Conservation (phyloP, 30 jellyfish, hydroid and myxozoan species). For the Phacellophora camtschatica region DNA sequence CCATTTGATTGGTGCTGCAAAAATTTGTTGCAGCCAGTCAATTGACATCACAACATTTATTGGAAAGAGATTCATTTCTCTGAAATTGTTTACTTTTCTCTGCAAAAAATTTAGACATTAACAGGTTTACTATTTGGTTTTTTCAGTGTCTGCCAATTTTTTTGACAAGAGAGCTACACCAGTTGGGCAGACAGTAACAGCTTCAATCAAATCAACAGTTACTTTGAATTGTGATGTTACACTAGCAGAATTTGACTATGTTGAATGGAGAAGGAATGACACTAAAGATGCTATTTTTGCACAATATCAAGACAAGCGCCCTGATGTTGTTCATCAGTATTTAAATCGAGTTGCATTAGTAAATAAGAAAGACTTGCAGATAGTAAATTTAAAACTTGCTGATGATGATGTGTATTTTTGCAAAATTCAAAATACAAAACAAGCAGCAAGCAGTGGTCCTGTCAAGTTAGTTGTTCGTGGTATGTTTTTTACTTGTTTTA, state of each 20-base stretch:
- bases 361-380: slow-evolving; percentile 49
- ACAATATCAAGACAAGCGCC: slow-evolving; percentile 7
- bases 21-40: too few relatives aligned
- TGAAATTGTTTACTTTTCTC: too few relatives aligned
- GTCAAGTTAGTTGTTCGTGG: slow-evolving; percentile 45
- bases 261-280: slow-evolving; percentile 77
- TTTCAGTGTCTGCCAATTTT: slow-evolving; percentile 3
- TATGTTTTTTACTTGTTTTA: not conserved
- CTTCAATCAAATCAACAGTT: slow-evolving; percentile 52
- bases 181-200: slow-evolving; percentile 33
- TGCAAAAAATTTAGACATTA: too few relatives aligned
- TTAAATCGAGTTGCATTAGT: slow-evolving; percentile 13
- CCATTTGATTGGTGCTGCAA: too few relatives aligned
- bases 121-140: too few relatives aligned
- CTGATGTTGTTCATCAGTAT: slow-evolving; percentile 9
- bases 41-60: too few relatives aligned
- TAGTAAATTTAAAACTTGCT: slow-evolving; percentile 37
- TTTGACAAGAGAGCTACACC: slow-evolving; percentile 23
- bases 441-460: slow-evolving; percentile 41
- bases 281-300: slow-evolving; percentile 17
- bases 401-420: slow-evolving; percentile 56
- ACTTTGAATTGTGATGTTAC: slow-evolving; percentile 37
- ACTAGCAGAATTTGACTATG: not conserved
- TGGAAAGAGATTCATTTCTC: too few relatives aligned
- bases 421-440: slow-evolving; percentile 21